Evolutionary conservation across 2,888 invertebrate species (phyloP).

Genomic region (Helobdella robusta): DNA sequence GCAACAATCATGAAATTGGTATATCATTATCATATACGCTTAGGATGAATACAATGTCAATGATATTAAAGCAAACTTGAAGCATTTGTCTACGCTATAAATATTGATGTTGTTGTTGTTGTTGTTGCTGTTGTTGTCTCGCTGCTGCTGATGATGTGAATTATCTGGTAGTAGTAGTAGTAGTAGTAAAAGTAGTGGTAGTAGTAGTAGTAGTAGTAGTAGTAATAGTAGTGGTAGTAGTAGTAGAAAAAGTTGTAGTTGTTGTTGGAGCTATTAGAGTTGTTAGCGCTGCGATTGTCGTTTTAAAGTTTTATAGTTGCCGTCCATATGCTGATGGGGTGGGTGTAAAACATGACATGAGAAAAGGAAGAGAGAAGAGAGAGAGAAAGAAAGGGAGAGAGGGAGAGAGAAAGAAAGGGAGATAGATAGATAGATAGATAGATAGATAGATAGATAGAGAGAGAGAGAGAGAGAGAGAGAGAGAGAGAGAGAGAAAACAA

Average conservation of each 20-base stretch:
- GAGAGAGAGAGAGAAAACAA: constrained; percentile 3
- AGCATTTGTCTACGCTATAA: neutral
- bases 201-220: neutral
- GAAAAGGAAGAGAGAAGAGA: neutral
- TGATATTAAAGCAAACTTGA: neutral
- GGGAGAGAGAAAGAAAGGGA: neutral
- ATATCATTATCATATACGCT: no score
- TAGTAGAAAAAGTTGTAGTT: no score
- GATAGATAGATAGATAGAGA: no score
- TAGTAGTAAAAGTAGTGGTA: neutral
- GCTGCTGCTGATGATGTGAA: constrained; percentile 6
- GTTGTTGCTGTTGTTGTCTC: neutral
- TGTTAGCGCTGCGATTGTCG: neutral
- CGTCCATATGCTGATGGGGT: neutral
- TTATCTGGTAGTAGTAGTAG: neutral
- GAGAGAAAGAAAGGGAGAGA: neutral
- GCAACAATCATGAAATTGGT: no score
- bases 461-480: neutral
- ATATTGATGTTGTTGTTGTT: constrained; percentile 5
- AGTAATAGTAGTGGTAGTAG: neutral
- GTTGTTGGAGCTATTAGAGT: neutral
- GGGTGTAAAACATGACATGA: neutral
- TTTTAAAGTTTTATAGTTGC: neutral
- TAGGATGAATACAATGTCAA: neutral
- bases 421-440: no score